These are phyloP conservation scores for Sprattus sprattus DNA, from an alignment of 2,113 vertebrate species.

Conservation along the genomic window DNA sequence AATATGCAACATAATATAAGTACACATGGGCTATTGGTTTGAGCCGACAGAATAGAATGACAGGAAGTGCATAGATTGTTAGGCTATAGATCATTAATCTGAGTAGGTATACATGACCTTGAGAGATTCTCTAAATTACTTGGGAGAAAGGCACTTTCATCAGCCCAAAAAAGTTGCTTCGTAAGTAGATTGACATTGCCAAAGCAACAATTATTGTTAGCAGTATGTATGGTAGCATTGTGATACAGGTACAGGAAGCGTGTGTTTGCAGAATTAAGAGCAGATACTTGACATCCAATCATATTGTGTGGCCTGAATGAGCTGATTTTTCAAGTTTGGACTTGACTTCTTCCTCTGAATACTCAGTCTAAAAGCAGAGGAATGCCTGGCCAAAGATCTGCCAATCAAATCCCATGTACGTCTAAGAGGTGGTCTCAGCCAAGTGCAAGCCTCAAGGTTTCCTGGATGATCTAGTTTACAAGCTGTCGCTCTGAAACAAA, in stretches of 20 bases:
- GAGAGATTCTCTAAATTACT: neutral
- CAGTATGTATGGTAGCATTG: neutral
- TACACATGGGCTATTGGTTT: too few relatives aligned
- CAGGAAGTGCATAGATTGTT: neutral
- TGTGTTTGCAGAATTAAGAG: neutral
- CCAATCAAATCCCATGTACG: neutral
- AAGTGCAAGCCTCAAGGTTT: neutral
- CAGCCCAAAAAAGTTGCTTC: neutral
- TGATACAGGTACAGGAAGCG: neutral
- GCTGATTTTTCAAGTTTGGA: neutral
- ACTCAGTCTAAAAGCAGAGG: neutral
- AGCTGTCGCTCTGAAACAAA: neutral
- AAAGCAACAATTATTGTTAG: neutral
- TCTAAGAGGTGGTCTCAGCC: neutral
- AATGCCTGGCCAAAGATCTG: neutral
- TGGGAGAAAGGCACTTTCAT: neutral
- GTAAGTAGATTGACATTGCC: neutral
- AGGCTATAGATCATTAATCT: neutral
- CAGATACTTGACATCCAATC: neutral
- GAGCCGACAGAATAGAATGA: neutral
- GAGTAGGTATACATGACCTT: neutral
- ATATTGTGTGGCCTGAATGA: neutral
- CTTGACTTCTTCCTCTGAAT: neutral
- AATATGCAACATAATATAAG: neutral
- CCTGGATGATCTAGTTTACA: slow-evolving; percentile 3